Percentiles rank a stretch among this genome's conserved stretches.
Conservation (phyloP, 2,797 vertebrate species). For the Trichosurus vulpecula region DNA sequence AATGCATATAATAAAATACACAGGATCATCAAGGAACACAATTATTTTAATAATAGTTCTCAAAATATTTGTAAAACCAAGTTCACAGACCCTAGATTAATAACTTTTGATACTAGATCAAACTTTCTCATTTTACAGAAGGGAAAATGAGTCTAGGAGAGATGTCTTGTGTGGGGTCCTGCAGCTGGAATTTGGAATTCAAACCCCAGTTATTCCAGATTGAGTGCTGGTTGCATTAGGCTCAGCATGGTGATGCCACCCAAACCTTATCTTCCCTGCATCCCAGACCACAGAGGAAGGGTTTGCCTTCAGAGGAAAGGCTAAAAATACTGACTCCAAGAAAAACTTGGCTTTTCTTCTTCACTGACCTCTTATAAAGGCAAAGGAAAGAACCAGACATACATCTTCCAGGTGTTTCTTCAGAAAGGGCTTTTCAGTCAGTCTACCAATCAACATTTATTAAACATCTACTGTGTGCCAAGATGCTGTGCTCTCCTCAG, state of each 20-base stretch:
- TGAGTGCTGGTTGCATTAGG: not conserved
- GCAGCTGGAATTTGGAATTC: not conserved
- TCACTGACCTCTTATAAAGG: not conserved
- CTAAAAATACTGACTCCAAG: not conserved
- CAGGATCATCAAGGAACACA: not conserved
- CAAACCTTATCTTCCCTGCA: not conserved
- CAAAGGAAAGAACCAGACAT: not conserved
- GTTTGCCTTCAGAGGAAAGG: not conserved
- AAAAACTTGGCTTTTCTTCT: not conserved
- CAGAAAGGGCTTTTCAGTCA: not conserved
- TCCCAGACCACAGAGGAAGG: not conserved
- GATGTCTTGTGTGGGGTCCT: not conserved
- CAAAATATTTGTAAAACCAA: not conserved
- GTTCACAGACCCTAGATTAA: not conserved
- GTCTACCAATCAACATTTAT: not conserved
- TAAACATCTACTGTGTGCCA: not conserved
- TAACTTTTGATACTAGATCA: not conserved
- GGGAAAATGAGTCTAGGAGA: not conserved
- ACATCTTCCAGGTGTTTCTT: not conserved
- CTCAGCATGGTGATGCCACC: not conserved
- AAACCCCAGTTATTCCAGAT: not conserved
- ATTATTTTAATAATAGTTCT: not conserved
- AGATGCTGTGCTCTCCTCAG: not conserved
- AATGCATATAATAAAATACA: not conserved
- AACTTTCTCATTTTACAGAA: not conserved